Conservation (phyloP, 2,888 invertebrate genomes). For the Clostera curtula region DNA sequence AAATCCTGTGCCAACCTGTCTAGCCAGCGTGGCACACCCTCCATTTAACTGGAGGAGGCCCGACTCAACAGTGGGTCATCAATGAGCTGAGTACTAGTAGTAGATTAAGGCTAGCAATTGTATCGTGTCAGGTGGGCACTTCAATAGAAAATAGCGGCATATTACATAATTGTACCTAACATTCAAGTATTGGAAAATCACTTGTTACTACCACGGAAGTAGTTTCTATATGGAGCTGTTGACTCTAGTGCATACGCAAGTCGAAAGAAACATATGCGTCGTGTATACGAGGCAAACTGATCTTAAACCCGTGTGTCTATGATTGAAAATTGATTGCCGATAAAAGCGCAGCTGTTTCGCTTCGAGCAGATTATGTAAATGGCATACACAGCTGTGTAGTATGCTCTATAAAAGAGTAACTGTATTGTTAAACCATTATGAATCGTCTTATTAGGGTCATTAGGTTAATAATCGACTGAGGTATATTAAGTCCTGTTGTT, state of each 20-base stretch:
- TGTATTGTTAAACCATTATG: slow-evolving; percentile 20
- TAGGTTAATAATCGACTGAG: slow-evolving; percentile 25
- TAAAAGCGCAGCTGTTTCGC: slow-evolving; percentile 29
- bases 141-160: no score
- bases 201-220: slow-evolving; percentile 35
- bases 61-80: no score
- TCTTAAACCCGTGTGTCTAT: slow-evolving; percentile 19
- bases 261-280: slow-evolving; percentile 17
- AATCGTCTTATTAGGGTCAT: slow-evolving; percentile 18
- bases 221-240: slow-evolving; percentile 25
- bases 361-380: slow-evolving; percentile 51
- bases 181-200: slow-evolving; percentile 26
- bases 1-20: no score
- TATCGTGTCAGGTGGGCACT: no score
- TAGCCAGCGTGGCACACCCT: no score
- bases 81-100: no score
- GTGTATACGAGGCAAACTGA: slow-evolving; percentile 17
- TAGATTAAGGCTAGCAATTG: no score
- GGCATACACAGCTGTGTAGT: slow-evolving; percentile 48
- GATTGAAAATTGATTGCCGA: slow-evolving; percentile 29
- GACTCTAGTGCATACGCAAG: slow-evolving; percentile 17
- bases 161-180: slow-evolving; percentile 14
- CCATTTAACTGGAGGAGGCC: no score
- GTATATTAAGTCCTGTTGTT: slow-evolving; percentile 42
- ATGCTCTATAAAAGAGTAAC: slow-evolving; percentile 25